These are phyloP conservation scores for Phrynocephalus vlangalii DNA, from an alignment of 2,797 vertebrate genomes.

Conservation along the genomic window DNA sequence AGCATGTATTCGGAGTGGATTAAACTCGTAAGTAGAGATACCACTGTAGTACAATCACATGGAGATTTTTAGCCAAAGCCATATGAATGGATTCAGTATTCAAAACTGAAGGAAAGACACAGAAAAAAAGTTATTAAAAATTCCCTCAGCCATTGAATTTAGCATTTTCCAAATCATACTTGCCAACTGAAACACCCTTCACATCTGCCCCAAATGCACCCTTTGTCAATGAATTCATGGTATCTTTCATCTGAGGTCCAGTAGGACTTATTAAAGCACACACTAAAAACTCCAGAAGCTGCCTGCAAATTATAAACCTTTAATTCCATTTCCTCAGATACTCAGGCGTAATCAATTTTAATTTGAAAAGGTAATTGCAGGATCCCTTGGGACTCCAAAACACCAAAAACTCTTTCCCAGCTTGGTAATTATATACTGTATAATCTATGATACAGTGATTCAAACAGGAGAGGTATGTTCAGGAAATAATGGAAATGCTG, in stretches of 20 bases:
- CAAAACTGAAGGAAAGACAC: constrained; percentile 14
- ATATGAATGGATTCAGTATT: neutral
- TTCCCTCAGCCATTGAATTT: constrained; percentile 11
- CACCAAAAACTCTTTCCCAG: neutral
- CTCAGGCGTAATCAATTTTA: constrained; percentile 43
- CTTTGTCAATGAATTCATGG: constrained; percentile 39
- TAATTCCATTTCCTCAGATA: constrained; percentile 47
- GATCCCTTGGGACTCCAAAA: constrained; percentile 50
- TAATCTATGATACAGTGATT: constrained; percentile 46
- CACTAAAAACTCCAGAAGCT: constrained; percentile 22
- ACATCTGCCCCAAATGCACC: neutral
- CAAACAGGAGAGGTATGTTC: constrained; percentile 39
- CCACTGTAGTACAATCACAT: neutral
- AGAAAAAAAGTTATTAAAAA: constrained; percentile 47
- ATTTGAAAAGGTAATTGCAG: constrained; percentile 60
- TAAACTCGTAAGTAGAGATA: too few species aligned
- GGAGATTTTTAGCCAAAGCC: neutral
- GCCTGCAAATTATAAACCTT: constrained; percentile 25
- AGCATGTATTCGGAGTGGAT: too few species aligned
- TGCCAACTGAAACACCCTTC: constrained; percentile 38
- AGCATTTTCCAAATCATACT: neutral
- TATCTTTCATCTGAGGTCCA: constrained; percentile 21
- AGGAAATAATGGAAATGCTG: constrained; percentile 35
- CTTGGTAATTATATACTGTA: constrained; percentile 55
- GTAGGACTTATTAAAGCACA: constrained; percentile 12